A percentile compares a stretch with the other conserved stretches of the same genome.
Conservation (phyloP, 2,113 vertebrate species). For the Corydoras maculifer region DNA sequence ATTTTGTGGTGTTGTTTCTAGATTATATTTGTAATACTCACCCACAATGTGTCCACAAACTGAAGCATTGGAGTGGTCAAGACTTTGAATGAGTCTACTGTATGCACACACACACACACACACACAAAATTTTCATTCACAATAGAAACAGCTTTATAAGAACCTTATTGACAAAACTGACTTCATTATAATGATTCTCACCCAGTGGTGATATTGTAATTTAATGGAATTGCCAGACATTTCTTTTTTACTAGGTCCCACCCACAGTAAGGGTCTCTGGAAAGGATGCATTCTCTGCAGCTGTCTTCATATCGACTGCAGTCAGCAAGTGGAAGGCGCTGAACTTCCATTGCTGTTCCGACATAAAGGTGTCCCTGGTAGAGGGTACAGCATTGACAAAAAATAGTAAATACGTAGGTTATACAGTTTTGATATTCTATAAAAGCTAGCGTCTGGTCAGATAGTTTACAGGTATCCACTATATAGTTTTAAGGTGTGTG, state of each 20-base stretch:
- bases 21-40: slow-evolving; percentile 46
- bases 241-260: slow-evolving; percentile 63
- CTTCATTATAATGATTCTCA: slow-evolving; percentile 41
- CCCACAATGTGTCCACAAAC: slow-evolving; percentile 64
- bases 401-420: not conserved
- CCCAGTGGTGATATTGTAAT: slow-evolving; percentile 61
- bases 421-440: too few relatives aligned
- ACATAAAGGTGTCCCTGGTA: slow-evolving; percentile 70
- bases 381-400: slow-evolving; percentile 15
- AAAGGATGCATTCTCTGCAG: slow-evolving; percentile 71
- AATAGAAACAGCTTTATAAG: not conserved
- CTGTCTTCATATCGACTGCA: slow-evolving; percentile 69
- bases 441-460: too few relatives aligned
- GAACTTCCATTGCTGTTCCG: slow-evolving; percentile 66
- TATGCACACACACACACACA: too few relatives aligned
- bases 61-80: slow-evolving; percentile 67
- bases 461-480: too few relatives aligned
- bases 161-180: not conserved
- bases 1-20: too few relatives aligned
- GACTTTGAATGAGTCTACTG: slow-evolving; percentile 63
- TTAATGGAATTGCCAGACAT: slow-evolving; percentile 61
- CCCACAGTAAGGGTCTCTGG: slow-evolving; percentile 72
- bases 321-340: slow-evolving; percentile 66
- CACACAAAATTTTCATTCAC: not conserved
- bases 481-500: too few relatives aligned